A percentile compares a stretch with the other conserved stretches of the same genome.
These are phyloP conservation scores for Nymphicus hollandicus DNA, from an alignment of 2,113 vertebrate species.

Conservation along the genomic window DNA sequence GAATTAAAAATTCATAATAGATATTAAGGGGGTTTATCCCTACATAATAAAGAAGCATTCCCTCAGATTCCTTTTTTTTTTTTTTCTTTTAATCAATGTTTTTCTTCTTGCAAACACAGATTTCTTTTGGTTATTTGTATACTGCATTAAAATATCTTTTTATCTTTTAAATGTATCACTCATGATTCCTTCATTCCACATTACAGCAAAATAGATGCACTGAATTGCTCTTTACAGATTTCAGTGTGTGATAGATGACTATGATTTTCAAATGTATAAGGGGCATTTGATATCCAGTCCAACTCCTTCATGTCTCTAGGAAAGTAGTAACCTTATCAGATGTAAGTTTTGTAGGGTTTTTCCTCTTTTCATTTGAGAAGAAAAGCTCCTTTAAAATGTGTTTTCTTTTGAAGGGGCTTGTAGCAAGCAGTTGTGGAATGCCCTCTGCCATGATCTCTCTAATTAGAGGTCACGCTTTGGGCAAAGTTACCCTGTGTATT, in stretches of 20 bases:
- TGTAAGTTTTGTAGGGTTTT: neutral
- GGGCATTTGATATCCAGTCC: neutral
- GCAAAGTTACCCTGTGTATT: neutral
- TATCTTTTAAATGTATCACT: neutral
- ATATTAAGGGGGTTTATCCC: neutral
- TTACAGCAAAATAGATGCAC: neutral
- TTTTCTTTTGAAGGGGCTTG: neutral
- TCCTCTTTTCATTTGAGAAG: slow-evolving; percentile 8
- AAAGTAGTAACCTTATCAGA: neutral
- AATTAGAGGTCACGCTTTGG: neutral
- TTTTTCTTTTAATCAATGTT: neutral
- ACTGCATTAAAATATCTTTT: neutral
- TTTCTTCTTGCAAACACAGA: neutral
- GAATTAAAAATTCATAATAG: neutral
- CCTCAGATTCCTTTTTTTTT: neutral
- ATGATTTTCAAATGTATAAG: neutral
- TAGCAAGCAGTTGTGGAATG: neutral
- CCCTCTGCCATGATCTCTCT: neutral
- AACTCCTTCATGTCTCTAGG: neutral
- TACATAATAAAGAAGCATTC: neutral
- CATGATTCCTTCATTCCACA: neutral
- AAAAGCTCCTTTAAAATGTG: neutral
- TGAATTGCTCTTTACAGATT: neutral
- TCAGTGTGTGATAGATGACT: neutral
- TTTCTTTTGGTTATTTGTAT: neutral